Conservation (phyloP, 2,888 invertebrate species). For the Apodemia zela region DNA sequence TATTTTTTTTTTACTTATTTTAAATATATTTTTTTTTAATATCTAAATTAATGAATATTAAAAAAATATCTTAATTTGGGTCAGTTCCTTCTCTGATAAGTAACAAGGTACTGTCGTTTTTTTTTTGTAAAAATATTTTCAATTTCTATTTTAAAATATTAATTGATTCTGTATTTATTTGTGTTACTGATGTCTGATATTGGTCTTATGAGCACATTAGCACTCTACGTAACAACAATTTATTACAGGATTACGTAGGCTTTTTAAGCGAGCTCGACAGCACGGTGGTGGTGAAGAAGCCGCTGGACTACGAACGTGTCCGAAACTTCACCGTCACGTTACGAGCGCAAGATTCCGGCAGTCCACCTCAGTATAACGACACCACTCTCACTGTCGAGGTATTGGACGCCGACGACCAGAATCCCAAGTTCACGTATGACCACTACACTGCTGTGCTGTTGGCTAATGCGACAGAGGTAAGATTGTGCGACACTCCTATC, state of each 20-base stretch:
- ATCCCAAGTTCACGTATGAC: slow-evolving; percentile 89
- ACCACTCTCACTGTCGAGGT: slow-evolving; percentile 87
- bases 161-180: too few relatives aligned
- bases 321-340: slow-evolving; percentile 89
- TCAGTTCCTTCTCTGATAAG: too few relatives aligned
- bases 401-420: slow-evolving; percentile 95
- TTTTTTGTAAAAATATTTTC: too few relatives aligned
- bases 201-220: too few relatives aligned
- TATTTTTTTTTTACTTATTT: too few relatives aligned
- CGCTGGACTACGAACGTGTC: slow-evolving; percentile 91
- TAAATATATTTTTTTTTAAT: too few relatives aligned
- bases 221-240: too few relatives aligned
- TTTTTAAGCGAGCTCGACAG: slow-evolving; percentile 94
- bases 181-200: too few relatives aligned
- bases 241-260: slow-evolving; percentile 85
- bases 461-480: slow-evolving; percentile 76
- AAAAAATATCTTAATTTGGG: too few relatives aligned
- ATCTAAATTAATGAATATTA: too few relatives aligned
- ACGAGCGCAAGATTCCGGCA: slow-evolving; percentile 89
- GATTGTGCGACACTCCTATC: slow-evolving; percentile 3
- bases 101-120: too few relatives aligned
- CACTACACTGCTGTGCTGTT: slow-evolving; percentile 87
- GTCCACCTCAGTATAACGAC: slow-evolving; percentile 88
- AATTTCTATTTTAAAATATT: too few relatives aligned
- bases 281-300: slow-evolving; percentile 87